Evolutionary conservation across 1,140 invertebrate genomes (phyloP).

Genomic region (Diachasma alloeum): DNA sequence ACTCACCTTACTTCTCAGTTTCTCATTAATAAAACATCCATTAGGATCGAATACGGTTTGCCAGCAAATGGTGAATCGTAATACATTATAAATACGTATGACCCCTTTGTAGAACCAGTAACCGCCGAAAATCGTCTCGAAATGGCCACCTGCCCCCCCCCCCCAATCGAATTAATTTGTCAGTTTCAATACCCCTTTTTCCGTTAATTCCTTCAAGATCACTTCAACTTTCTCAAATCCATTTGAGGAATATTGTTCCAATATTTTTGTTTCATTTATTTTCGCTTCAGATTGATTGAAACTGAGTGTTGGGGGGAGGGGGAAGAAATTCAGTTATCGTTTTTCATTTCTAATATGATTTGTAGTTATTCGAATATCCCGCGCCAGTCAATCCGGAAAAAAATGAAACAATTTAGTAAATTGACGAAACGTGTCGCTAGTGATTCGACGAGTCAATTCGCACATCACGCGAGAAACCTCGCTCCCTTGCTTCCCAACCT

Average conservation of each 20-base stretch:
- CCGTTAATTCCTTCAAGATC: background rate
- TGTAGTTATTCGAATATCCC: no score
- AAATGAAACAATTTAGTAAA: no score
- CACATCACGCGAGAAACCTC: no score
- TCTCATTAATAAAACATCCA: conserved; percentile 23
- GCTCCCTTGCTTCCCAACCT: no score
- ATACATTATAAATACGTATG: background rate
- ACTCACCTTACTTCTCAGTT: background rate
- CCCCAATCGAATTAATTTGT: background rate
- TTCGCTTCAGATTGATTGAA: no score
- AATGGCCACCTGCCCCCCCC: background rate
- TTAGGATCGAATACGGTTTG: conserved; percentile 9
- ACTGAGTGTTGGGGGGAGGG: no score
- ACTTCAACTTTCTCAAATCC: background rate
- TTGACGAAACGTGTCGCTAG: no score
- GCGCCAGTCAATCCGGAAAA: no score
- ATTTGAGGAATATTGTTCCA: background rate
- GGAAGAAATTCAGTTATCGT: no score
- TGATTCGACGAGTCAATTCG: no score
- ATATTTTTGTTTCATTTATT: no score
- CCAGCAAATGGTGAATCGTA: background rate
- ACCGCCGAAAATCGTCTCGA: background rate
- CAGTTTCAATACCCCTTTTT: background rate
- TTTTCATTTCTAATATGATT: no score
- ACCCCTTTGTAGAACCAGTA: background rate